Evolutionary conservation across 2,888 invertebrate species (phyloP), one percentile per base, ranked within the genome.

Genomic region (Lacanobia oleracea): DNA sequence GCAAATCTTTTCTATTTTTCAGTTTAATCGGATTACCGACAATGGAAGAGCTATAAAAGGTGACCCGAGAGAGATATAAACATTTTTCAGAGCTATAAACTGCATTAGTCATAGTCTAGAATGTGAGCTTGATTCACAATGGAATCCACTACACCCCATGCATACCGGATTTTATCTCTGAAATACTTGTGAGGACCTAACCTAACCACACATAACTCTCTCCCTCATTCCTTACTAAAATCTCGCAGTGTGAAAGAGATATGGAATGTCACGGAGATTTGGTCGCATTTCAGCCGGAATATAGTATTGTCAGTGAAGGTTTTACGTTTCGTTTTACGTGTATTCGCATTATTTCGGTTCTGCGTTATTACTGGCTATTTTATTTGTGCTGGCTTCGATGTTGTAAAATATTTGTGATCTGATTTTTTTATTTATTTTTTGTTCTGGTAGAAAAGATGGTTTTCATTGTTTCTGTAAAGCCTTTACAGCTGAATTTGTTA

Each of bases 121-220:
- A 83, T 78, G 76, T 72, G 61, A 71, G 72, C 62, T 79, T 76
- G 77, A 81, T 83, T 77, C 83, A 79, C 81, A 80, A 78, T 72
- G 80, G 79, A 72, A 81, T 76, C 67, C 79, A 75, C 77, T 76
- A 73, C 77, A 74, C 67, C 69, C 64, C 65, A 51, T 70, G 77
- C 83, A 81, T 83, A 78, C 85, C 72, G 73, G 85, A 79, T 81
- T 85, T 85, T 83, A 83, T 85, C 75, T 85, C 27, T 59, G 50
- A 61, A 74, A 69, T 77, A 71, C 57, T 72, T 63, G 70, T 69
- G 62, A 76, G 65, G 72, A 76, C 72, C 37, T 67, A 76, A 79
- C 76, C 57, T 79, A 43, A 18, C 33, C 27, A 56, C 54, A 33
- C 48, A 48, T 71, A 14, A 50, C 23, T 43, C 59, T 72, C 83